A percentile compares a stretch with the other conserved stretches of the same genome.
phyloP scores from a whole-genome alignment of 1,140 invertebrate species.

The Laupala kohalensis region DNA sequence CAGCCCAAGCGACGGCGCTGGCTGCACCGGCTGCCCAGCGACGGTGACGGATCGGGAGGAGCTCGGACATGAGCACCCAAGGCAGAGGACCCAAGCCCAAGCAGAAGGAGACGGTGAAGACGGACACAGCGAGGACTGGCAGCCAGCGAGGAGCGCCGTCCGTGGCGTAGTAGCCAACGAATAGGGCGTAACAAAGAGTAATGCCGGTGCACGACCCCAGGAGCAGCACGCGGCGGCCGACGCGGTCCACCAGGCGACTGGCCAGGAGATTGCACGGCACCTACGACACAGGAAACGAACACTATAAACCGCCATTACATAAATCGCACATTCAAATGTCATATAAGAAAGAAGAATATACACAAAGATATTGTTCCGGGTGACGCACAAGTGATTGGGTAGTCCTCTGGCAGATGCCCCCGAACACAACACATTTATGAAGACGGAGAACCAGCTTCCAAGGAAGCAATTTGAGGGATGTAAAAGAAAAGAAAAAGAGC shows the following conservation, averaged over 20 bases:
- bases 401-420: no score
- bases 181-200: neutral
- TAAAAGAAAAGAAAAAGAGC: no score
- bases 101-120: neutral
- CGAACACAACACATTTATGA: no score
- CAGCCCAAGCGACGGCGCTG: neutral
- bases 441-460: no score
- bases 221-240: neutral
- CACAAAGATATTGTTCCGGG: no score
- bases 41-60: neutral
- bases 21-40: neutral
- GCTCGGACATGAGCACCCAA: neutral
- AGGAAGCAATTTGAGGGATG: no score
- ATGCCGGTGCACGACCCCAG: neutral
- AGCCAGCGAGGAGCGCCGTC: neutral
- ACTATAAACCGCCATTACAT: no score
- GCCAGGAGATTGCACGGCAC: neutral
- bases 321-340: no score
- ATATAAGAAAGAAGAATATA: no score
- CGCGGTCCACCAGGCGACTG: neutral
- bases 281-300: no score
- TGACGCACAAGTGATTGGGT: no score
- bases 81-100: neutral
- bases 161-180: neutral
- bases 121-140: neutral